Evolutionary conservation across 2,797 vertebrate genomes (phyloP), one percentile per base, ranked within the genome.

Genomic region (Austrolebias charrua): DNA sequence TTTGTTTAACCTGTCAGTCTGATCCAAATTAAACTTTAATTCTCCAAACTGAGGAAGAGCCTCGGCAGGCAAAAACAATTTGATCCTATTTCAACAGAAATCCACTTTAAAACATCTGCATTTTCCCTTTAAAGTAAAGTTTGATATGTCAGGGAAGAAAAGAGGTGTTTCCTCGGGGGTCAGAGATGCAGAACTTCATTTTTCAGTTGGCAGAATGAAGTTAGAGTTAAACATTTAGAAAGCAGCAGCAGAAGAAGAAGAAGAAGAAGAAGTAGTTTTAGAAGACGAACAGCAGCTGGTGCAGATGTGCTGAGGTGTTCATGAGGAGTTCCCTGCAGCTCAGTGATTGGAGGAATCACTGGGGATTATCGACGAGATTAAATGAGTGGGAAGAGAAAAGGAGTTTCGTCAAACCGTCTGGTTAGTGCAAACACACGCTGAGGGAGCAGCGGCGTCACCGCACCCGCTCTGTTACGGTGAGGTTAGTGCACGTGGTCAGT

Each of bases 401-500:
- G 4, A 53, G 20, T 1, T 54, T 66, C 64, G 54, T 24, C 8
- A 53, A 46, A n/a, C 55, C 8, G 53, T 68, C 35, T 13, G 47
- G 16, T 88, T 87, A 87, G 75, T 87, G 51, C 63, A 63, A 81
- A 75, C 83, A 83, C 57, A 52, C 8, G 45, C 16, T 46, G 68
- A 75, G 62, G 51, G 73, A 76, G 84, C 76, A 80, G 72, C 24
- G 24, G 3, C 24, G 24, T 24, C 24, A 24, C 79, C 68, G 76
- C 73, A 81, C 72, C 71, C 2, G 38, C 38, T 11, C 38, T 71
- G 88, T 89, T 90, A 90, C 0, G 60, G 76, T 82, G 80, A 73
- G 66, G 87, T 91, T 91, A 91, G 90, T 88, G 83, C 63, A 78
- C 68, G 77, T 62, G 61, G 65, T 60, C 72, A 69, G 48, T 70